Base-by-base conservation (phyloP, 2,113 vertebrate genomes). In the Pipa parva region DNA sequence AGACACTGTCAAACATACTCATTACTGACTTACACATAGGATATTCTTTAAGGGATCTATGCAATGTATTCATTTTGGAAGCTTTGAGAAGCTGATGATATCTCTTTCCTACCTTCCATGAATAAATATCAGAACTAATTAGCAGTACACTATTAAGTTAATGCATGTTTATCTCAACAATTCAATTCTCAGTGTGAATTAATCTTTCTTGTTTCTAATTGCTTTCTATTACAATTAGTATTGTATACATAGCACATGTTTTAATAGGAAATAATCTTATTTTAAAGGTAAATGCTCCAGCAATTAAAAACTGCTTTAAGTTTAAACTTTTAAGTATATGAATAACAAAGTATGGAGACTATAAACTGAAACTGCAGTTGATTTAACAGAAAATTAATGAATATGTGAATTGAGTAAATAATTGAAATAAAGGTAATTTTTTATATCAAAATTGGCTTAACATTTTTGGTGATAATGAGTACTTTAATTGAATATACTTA, bases 161-260 rank as follows among this genome's bases (percentile, higher is more conserved):
- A 86, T 79, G 75, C 82, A 83, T 81, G 76, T 85, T 87, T 85
- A 88, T 88, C 85, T 86, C 80, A 88, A 88, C 81, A 88, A 85
- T 87, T 83, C 77, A 70, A 78, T 84, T 84, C 85, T 85, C 77
- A 80, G 83, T 84, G 83, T 56, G 72, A 81, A 85, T 83, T 86
- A 85, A 79, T 86, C 81, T 80, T 85, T 78, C 78, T 83, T 83
- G 79, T 69, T 76, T 83, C 76, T 87, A 88, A 89, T 87, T 89
- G 87, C 77, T 84, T 79, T 85, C 77, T 55, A 76, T 73, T 69
- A 75, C 75, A 84, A 89, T 87, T 84, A 87, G 76, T 80, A 84
- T 82, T 85, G 86, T 84, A 88, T 86, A 77, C 11, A 0, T 73
- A 72, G 74, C 70, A 81, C 76, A 75, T 79, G 79, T 79, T 86